Evolutionary conservation across 2,888 invertebrate genomes (phyloP).

Genomic region (Eupithecia pulchellata): DNA sequence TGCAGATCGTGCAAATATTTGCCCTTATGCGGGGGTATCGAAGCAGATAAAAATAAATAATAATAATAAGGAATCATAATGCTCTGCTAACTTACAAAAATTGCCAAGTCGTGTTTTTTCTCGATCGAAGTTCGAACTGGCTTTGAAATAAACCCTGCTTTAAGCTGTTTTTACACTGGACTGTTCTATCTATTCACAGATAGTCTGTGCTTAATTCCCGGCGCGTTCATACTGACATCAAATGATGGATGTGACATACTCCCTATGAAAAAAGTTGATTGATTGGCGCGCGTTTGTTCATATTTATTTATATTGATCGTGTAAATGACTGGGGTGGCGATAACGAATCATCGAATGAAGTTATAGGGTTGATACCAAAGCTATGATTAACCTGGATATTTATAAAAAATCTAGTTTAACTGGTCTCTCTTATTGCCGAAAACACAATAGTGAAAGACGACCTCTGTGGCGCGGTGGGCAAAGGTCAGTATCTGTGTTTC

Average conservation of each 20-base stretch:
- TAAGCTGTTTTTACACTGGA: neutral
- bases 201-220: slow-evolving; percentile 24
- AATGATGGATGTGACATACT: slow-evolving; percentile 49
- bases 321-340: slow-evolving; percentile 13
- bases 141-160: neutral
- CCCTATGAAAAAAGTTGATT: slow-evolving; percentile 48
- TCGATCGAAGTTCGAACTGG: too few relatives aligned
- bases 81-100: too few relatives aligned
- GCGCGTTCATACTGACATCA: slow-evolving; percentile 36
- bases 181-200: neutral
- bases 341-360: neutral
- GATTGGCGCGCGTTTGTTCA: slow-evolving; percentile 42
- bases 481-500: too few relatives aligned
- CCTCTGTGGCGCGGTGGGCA: too few relatives aligned
- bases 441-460: too few relatives aligned
- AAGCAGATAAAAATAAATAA: too few relatives aligned
- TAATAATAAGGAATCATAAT: too few relatives aligned
- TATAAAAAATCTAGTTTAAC: too few relatives aligned
- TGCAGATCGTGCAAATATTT: too few relatives aligned
- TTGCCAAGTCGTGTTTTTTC: too few relatives aligned
- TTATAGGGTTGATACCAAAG: neutral
- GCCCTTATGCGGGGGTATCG: too few relatives aligned
- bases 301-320: slow-evolving; percentile 37
- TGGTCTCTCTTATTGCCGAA: too few relatives aligned
- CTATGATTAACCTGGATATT: neutral